phyloP scores from a whole-genome alignment of 2,888 invertebrate species.

The Eremobia ochroleuca region DNA sequence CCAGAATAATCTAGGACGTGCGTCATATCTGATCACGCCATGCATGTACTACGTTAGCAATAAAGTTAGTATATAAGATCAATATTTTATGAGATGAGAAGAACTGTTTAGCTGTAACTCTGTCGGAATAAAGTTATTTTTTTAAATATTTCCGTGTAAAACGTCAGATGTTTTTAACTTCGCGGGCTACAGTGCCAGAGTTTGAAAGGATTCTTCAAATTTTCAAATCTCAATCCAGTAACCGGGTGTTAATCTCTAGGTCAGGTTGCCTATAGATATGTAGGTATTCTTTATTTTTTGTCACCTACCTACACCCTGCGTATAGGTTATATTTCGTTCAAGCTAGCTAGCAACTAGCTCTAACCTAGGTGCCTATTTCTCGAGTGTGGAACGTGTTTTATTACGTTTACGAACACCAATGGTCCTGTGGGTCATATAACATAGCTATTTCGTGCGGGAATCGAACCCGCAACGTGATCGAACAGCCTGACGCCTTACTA shows the following conservation, averaged over 20 bases:
- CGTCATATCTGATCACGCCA: too few species aligned
- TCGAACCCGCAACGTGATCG: slow-evolving; percentile 10
- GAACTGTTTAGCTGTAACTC: too few species aligned
- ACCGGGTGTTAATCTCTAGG: background rate
- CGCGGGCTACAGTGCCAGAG: background rate
- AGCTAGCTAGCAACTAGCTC: background rate
- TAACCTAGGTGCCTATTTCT: background rate
- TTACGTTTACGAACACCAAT: background rate
- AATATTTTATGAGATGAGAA: too few species aligned
- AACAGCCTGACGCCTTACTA: background rate
- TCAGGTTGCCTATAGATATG: background rate
- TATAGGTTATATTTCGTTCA: background rate
- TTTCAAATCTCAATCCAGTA: background rate
- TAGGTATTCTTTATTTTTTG: background rate
- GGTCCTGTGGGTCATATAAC: background rate
- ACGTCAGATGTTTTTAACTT: background rate
- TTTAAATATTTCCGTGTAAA: too few species aligned
- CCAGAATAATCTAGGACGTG: too few species aligned
- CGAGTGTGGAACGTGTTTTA: background rate
- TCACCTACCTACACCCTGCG: background rate
- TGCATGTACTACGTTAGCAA: too few species aligned
- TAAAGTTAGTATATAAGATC: too few species aligned
- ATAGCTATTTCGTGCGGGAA: background rate
- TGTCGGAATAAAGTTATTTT: too few species aligned
- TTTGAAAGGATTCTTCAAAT: background rate